Conservation (phyloP, 2,113 vertebrate species). For the Chiloscyllium plagiosum region DNA sequence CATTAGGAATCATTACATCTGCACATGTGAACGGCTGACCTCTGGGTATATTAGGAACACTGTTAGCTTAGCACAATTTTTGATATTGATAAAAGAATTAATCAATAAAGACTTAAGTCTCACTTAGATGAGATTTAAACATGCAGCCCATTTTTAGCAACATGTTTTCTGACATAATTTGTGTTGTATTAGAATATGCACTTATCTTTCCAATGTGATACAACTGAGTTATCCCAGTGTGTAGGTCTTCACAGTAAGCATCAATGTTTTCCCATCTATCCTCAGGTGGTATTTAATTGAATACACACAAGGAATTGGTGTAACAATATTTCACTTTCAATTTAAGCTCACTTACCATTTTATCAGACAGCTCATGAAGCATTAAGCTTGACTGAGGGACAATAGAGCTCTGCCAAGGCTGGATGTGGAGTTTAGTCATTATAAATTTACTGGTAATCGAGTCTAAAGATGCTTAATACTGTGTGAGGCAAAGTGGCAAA, state of each 20-base stretch:
- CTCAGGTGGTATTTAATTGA: conserved; percentile 20
- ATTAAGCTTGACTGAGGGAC: conserved; percentile 2
- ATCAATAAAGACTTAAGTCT: background rate
- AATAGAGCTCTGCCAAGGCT: background rate
- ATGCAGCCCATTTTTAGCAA: background rate
- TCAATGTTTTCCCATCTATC: background rate
- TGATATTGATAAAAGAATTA: background rate
- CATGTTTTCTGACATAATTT: background rate
- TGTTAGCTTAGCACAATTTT: background rate
- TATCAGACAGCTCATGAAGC: background rate
- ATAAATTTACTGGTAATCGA: background rate
- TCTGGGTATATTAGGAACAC: background rate
- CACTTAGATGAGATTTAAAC: background rate
- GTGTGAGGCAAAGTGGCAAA: background rate
- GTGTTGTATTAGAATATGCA: background rate
- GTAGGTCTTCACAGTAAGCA: background rate
- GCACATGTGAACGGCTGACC: background rate
- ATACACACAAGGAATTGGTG: background rate
- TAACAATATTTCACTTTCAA: conserved; percentile 21
- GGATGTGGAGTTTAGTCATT: background rate
- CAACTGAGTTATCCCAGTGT: background rate
- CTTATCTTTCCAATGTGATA: background rate
- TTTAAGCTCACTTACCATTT: conserved; percentile 18
- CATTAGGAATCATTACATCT: background rate
- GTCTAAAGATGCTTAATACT: background rate